These are phyloP conservation scores for Eunapius fragilis DNA, from an alignment of 37 sponge, comb jelly and placozoan species.

Conservation along the genomic window DNA sequence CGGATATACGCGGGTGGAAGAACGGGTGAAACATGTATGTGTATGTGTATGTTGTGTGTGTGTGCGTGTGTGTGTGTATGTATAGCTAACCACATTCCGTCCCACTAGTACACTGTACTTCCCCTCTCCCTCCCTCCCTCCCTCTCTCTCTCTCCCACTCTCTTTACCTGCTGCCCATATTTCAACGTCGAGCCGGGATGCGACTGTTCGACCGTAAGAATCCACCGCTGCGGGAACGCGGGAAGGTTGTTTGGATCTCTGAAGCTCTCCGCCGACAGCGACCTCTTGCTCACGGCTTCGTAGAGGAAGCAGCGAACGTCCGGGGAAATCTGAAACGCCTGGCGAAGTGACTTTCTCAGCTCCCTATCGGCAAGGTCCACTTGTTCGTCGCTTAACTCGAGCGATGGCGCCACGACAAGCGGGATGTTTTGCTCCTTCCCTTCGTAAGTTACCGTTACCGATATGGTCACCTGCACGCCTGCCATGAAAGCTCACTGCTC, in stretches of 20 bases:
- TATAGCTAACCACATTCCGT: no score
- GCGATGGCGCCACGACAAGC: conserved; percentile 30
- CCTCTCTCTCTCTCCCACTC: neutral
- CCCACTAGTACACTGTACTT: no score
- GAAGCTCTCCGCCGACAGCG: conserved; percentile 47
- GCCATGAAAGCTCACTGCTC: neutral
- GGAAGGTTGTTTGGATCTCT: conserved; percentile 44
- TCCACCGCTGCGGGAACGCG: conserved; percentile 61
- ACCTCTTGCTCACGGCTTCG: conserved; percentile 41
- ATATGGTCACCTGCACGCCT: conserved; percentile 27
- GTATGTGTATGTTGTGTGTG: no score
- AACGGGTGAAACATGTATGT: no score
- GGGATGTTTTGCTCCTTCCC: conserved; percentile 29
- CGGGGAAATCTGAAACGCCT: conserved; percentile 7
- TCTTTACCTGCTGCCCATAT: neutral
- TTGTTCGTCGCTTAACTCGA: conserved; percentile 51
- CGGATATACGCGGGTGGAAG: no score
- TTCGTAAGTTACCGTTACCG: conserved; percentile 58
- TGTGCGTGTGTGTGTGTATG: no score
- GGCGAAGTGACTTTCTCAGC: conserved; percentile 4
- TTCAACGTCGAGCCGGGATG: neutral
- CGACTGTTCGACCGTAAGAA: conserved; percentile 32
- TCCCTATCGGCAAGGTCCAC: conserved; percentile 35
- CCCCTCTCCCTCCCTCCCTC: no score
- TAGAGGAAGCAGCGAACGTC: conserved; percentile 29